phyloP scores from a whole-genome alignment of 2,888 invertebrate genomes.

The Dolomedes plantarius region DNA sequence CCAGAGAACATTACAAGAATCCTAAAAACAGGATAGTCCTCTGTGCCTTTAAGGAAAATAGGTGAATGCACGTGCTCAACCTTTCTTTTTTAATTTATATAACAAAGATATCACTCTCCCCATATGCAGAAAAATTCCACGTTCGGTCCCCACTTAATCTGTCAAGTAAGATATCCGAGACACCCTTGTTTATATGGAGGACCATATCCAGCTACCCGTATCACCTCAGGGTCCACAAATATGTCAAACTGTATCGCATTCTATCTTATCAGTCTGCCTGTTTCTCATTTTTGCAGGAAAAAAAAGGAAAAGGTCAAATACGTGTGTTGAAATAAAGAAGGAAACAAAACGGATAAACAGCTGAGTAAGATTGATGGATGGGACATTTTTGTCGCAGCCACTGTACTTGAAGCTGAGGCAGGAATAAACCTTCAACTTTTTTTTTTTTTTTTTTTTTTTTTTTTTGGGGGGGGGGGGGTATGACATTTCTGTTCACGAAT shows the following conservation, averaged over 20 bases:
- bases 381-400: not conserved
- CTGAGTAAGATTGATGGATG: not conserved
- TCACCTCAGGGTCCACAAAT: not conserved
- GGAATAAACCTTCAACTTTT: too few relatives aligned
- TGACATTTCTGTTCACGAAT: too few relatives aligned
- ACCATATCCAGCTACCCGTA: not conserved
- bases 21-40: too few relatives aligned
- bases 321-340: not conserved
- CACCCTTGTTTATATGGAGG: not conserved
- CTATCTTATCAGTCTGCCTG: not conserved
- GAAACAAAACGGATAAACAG: not conserved
- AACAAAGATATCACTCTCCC: too few relatives aligned
- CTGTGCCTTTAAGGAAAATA: too few relatives aligned
- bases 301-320: not conserved
- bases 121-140: too few relatives aligned
- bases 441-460: too few relatives aligned
- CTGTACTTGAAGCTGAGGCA: too few relatives aligned
- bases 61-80: too few relatives aligned
- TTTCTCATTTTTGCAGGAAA: not conserved
- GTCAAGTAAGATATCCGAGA: not conserved
- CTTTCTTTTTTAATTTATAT: too few relatives aligned
- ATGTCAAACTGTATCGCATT: not conserved
- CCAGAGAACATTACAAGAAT: too few relatives aligned
- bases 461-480: too few relatives aligned
- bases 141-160: not conserved